These are phyloP conservation scores for Lordiphosa stackelbergi DNA, from an alignment of 1,140 invertebrate genomes.

Conservation along the genomic window DNA sequence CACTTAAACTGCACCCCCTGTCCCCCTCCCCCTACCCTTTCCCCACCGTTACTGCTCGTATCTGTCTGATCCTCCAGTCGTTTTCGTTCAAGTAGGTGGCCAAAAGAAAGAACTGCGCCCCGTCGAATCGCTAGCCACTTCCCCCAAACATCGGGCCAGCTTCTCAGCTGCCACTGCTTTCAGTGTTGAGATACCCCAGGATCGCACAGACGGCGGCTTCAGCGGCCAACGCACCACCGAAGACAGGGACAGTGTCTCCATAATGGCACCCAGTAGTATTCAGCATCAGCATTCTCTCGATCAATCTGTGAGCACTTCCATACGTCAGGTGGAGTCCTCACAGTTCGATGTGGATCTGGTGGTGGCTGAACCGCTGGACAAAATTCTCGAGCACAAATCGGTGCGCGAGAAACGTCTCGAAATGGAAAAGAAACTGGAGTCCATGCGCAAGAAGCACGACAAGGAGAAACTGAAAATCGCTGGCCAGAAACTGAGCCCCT, in stretches of 20 bases:
- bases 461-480: conserved; percentile 84
- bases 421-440: conserved; percentile 91
- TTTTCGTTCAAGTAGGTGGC: conserved; percentile 77
- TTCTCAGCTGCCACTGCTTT: conserved; percentile 67
- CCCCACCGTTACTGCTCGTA: conserved; percentile 33
- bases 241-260: conserved; percentile 30
- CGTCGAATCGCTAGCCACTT: conserved; percentile 70
- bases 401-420: conserved; percentile 90
- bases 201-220: conserved; percentile 47
- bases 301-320: conserved; percentile 60
- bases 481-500: conserved; percentile 79
- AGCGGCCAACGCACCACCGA: conserved; percentile 20
- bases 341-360: conserved; percentile 80
- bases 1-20: conserved; percentile 42
- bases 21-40: conserved; percentile 6
- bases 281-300: conserved; percentile 75
- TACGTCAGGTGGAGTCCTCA: conserved; percentile 69
- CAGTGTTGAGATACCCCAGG: conserved; percentile 55
- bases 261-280: conserved; percentile 43
- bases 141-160: conserved; percentile 77
- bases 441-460: conserved; percentile 90
- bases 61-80: conserved; percentile 71
- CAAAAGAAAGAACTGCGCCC: conserved; percentile 73
- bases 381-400: conserved; percentile 87
- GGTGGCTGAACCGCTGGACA: conserved; percentile 87